Base-by-base conservation (phyloP, 2,888 invertebrate species). In the Rhaphigaster nebulosa region DNA sequence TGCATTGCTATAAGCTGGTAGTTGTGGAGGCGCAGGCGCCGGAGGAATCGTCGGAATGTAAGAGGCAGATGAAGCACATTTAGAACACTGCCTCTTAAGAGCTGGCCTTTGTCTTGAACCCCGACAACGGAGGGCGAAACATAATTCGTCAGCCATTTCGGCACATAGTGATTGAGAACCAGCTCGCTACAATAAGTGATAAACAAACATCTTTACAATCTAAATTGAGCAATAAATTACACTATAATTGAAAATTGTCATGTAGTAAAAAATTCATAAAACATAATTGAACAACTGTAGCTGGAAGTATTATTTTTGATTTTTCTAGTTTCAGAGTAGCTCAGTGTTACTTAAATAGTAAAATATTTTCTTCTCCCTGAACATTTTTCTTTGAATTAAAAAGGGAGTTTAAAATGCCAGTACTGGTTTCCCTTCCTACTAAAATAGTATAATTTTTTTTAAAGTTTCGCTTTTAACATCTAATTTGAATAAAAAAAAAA, bases 121-220 rank as follows among this genome's bases (percentile, higher is more conserved):
- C 89, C 95, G 94, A 93, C 96, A 96, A 90, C 95, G 94, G 50
- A 96, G 93, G 1, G 96, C 96, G 92, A 96, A 96, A 92, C 96
- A 95, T 56, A 96, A 94, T 93, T 97, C 97, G 89, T 96, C 96
- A 20, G 95, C 95, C 96, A 97, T 97, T 94, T 97, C 97, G 13
- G 96, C 95, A 93, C 97, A 97, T n/a, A 97, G 94, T 0, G 97
- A 96, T 93, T 96, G 96, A 93, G 90, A 91, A n/a, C 91, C 91
- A 26, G 91, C 91, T 90, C 91, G 60, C 91, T 92, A 60, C 4
- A 87, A 52, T 56, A 3, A 90, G 2, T 18, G 52, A 90, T 65
- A 84, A 45, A 54, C 15, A 65, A 29, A 29, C 18, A 10, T 65
- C 18, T 65, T 65, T 15, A 65, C 0, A 65, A 65, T 65, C 12